Percentiles rank a stretch among this genome's conserved stretches.
Conservation (phyloP, 2,797 vertebrate species). For the Coregonus suidteri region DNA sequence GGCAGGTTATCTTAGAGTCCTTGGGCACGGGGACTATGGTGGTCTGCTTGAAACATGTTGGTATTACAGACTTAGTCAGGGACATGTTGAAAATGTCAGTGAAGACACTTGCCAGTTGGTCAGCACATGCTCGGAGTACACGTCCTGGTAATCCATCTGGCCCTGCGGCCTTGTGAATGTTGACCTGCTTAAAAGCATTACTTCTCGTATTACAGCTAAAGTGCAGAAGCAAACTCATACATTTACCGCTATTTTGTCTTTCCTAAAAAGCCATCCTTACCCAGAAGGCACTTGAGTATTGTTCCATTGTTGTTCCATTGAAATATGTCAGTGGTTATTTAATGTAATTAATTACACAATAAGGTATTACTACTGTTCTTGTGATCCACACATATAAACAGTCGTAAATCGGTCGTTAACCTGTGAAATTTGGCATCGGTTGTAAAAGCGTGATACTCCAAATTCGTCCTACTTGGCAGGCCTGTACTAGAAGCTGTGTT, state of each 20-base stretch:
- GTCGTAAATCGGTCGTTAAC: slow-evolving; percentile 37
- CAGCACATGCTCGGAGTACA: no score
- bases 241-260: not conserved
- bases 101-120: no score
- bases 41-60: no score
- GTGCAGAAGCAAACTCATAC: not conserved
- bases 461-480: slow-evolving; percentile 49
- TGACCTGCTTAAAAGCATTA: not conserved
- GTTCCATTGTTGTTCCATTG: not conserved
- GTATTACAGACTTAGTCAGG: no score
- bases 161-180: no score
- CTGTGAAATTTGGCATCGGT: slow-evolving; percentile 46
- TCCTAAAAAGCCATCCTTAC: not conserved
- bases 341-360: slow-evolving; percentile 22
- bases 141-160: no score
- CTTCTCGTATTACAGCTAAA: not conserved
- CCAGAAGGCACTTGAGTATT: not conserved
- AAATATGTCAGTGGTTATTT: not conserved
- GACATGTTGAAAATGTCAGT: no score
- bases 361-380: slow-evolving; percentile 29
- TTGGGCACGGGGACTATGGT: no score
- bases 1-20: no score
- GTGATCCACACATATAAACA: slow-evolving; percentile 35
- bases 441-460: slow-evolving; percentile 35
- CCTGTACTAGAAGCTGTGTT: slow-evolving; percentile 24